Evolutionary conservation across 2,113 vertebrate species (phyloP), one percentile per base, ranked within the genome.

Genomic region (Dromaius novaehollandiae): DNA sequence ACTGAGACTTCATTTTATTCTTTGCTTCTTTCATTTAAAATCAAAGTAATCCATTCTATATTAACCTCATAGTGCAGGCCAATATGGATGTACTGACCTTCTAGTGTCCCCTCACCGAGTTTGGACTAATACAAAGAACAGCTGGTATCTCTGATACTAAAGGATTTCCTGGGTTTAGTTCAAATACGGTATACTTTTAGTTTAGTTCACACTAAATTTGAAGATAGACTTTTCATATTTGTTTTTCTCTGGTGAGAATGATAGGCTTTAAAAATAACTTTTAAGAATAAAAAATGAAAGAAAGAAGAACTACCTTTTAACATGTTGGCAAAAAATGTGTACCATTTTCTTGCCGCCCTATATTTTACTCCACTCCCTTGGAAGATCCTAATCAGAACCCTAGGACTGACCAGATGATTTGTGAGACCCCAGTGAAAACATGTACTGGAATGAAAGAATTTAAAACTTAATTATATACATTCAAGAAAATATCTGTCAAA

Each of bases 121-220:
- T 61, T 95, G 79, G 79, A 53, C 68, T 83, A 66, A 86, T 55
- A 93, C 51, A 68, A 82, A 86, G 50, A 89, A 93, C 93, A 97
- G 89, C 89, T 97, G 89, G 89, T 97, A 90, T 73, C 85, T 93
- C 91, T 96, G 91, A 96, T 86, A 83, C 89, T 97, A 95, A 96
- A 96, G 95, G 94, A 96, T 95, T 95, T 96, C 91, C 88, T 97
- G 96, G 95, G 71, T 95, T 94, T 95, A 96, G 89, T 95, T 97
- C 93, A 97, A 96, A 88, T 90, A 94, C 36, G 63, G 88, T 91
- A 95, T 94, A 94, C 32, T 97, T 95, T 86, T 83, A 38, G 64
- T 86, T 91, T 89, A 25, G 8, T 89, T 95, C 71, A 64, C 82
- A 90, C 85, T 91, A 96, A 96, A 93, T 91, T 87, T 95, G 89